phyloP scores from a whole-genome alignment of 2,888 invertebrate genomes.

The Drosophila peninsularis region DNA sequence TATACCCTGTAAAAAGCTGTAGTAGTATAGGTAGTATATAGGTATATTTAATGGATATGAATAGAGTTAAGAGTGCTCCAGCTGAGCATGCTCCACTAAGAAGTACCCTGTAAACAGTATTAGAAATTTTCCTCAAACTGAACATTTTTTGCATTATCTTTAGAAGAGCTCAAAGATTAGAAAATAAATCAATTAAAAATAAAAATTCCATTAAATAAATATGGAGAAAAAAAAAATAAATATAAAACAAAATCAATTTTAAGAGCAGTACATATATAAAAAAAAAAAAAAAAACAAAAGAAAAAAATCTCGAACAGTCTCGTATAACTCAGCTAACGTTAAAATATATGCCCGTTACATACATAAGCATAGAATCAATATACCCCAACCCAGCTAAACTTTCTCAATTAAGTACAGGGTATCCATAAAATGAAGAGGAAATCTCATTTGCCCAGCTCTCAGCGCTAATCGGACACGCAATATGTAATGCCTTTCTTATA shows the following conservation, averaged over 20 bases:
- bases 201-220: no score
- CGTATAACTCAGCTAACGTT: no score
- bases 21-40: background rate
- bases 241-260: no score
- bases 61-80: background rate
- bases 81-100: background rate
- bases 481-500: conserved; percentile 48
- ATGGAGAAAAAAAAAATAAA: no score
- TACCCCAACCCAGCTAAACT: background rate
- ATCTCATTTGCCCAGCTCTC: conserved; percentile 24
- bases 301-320: no score
- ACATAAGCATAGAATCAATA: background rate
- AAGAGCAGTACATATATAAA: no score
- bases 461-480: conserved; percentile 60
- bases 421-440: conserved; percentile 18
- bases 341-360: background rate
- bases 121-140: background rate
- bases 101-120: background rate
- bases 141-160: background rate
- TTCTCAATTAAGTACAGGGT: conserved; percentile 5
- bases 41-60: background rate
- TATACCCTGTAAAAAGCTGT: background rate
- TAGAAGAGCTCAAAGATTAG: no score
- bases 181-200: no score
- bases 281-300: no score